phyloP scores from a whole-genome alignment of 1,140 invertebrate species.

The Bursaphelenchus mucronatus region DNA sequence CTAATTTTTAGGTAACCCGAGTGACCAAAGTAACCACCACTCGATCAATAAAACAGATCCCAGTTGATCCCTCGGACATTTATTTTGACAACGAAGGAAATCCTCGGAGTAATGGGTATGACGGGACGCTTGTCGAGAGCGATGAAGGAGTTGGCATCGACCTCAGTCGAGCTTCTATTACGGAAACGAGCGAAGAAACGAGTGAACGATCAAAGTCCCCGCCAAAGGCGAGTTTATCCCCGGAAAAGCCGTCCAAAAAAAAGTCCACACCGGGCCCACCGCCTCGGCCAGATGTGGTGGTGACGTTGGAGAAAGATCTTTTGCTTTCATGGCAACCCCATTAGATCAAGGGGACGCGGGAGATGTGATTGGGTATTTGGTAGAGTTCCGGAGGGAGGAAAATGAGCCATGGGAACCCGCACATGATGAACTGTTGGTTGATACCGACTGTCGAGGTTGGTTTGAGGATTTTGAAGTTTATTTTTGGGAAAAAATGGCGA shows the following conservation, averaged over 20 bases:
- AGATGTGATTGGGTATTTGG: conserved; percentile 46
- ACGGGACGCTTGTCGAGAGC: conserved; percentile 29
- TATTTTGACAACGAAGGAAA: conserved; percentile 57
- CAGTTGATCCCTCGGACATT: conserved; percentile 51
- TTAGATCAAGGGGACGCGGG: conserved; percentile 37
- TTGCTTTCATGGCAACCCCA: conserved; percentile 50
- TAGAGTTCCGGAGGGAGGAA: conserved; percentile 43
- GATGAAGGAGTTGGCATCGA: conserved; percentile 46
- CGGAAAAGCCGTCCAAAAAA: conserved; percentile 1
- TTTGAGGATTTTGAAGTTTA: conserved; percentile 2
- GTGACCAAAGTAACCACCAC: conserved; percentile 61
- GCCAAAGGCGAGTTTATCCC: not conserved
- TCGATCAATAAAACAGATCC: conserved; percentile 54
- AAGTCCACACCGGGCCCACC: conserved; percentile 44
- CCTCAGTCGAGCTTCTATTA: conserved; percentile 42
- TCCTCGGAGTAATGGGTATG: conserved; percentile 48
- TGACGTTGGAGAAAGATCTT: conserved; percentile 43
- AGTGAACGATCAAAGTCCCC: conserved; percentile 6
- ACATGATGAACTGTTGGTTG: conserved; percentile 48
- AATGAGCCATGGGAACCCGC: conserved; percentile 47
- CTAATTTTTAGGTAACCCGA: conserved; percentile 51
- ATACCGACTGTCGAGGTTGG: conserved; percentile 53
- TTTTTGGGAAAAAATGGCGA: not conserved
- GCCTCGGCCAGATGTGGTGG: conserved; percentile 51
- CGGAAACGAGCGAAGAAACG: conserved; percentile 44